These are phyloP conservation scores for Tetraneura akinire DNA, from an alignment of 1,140 invertebrate species.

Conservation along the genomic window DNA sequence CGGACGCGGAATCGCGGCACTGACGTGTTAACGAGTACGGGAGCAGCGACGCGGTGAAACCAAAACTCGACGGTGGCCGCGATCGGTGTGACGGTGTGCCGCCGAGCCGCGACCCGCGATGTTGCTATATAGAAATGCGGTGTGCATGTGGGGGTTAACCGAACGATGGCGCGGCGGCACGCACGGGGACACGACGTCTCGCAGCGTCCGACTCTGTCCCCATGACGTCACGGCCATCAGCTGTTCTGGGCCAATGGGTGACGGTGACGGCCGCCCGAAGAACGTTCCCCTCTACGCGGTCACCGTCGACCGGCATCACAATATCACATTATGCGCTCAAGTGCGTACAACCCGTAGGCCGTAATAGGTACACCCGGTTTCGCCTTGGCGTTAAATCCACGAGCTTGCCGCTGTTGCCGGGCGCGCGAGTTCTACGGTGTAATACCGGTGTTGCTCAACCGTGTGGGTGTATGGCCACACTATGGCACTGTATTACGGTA, in stretches of 20 bases:
- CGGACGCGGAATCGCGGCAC: background rate
- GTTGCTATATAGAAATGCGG: slow-evolving; percentile 34
- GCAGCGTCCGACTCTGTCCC: background rate
- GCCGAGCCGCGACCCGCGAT: slow-evolving; percentile 41
- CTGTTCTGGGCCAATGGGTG: slow-evolving; percentile 24
- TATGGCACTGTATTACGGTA: background rate
- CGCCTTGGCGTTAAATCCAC: background rate
- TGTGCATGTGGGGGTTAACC: slow-evolving; percentile 36
- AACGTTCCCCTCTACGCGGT: background rate
- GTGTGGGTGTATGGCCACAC: background rate
- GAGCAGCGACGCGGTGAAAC: background rate
- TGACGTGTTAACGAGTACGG: background rate
- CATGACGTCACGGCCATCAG: slow-evolving; percentile 43
- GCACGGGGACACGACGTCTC: background rate
- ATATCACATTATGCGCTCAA: background rate
- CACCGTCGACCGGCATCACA: background rate
- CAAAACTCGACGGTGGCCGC: background rate
- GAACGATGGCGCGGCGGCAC: background rate
- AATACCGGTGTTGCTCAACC: background rate
- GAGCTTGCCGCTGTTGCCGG: background rate
- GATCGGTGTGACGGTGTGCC: background rate
- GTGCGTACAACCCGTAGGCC: background rate
- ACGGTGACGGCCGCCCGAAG: background rate
- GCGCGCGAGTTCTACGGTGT: background rate
- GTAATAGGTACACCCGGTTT: background rate